These are phyloP conservation scores for Rhyzopertha dominica DNA, from an alignment of 1,140 invertebrate species.

Conservation along the genomic window DNA sequence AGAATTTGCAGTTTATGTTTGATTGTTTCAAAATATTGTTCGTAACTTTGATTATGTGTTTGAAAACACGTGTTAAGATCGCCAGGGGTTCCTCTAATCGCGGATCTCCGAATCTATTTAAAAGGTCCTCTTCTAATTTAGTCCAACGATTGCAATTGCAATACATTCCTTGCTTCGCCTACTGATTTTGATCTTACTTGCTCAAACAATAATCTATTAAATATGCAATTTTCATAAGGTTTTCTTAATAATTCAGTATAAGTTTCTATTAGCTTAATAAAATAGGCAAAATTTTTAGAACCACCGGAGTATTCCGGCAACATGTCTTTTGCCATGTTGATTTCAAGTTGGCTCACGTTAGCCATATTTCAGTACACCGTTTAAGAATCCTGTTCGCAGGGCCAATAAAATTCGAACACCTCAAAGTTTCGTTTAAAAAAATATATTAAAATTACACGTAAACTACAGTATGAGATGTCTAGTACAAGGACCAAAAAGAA, in stretches of 20 bases:
- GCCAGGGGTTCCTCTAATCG: constrained; percentile 7
- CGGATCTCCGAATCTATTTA: constrained; percentile 9
- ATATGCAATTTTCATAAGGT: constrained; percentile 10
- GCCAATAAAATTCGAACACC: not conserved
- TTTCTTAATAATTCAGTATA: constrained; percentile 7
- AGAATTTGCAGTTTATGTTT: constrained; percentile 9
- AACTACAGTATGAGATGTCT: no score
- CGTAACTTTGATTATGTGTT: constrained; percentile 6
- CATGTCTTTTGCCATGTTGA: constrained; percentile 14
- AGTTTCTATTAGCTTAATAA: constrained; percentile 8
- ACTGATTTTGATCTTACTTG: constrained; percentile 9
- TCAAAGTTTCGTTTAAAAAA: not conserved
- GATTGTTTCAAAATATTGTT: constrained; percentile 8
- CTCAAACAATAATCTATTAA: constrained; percentile 13
- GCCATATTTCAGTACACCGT: not conserved
- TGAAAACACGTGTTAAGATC: constrained; percentile 12
- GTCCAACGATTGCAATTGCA: constrained; percentile 6
- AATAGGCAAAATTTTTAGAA: constrained; percentile 14
- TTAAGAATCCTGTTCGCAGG: not conserved
- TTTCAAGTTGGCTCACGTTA: constrained; percentile 1
- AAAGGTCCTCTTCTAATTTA: constrained; percentile 6
- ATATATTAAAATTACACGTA: constrained; percentile 4
- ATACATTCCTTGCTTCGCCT: constrained; percentile 11
- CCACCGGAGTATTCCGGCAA: constrained; percentile 12
- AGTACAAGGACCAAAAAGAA: no score